Evolutionary conservation across 2,797 vertebrate genomes (phyloP).

Genomic region (Alectoris magna): DNA sequence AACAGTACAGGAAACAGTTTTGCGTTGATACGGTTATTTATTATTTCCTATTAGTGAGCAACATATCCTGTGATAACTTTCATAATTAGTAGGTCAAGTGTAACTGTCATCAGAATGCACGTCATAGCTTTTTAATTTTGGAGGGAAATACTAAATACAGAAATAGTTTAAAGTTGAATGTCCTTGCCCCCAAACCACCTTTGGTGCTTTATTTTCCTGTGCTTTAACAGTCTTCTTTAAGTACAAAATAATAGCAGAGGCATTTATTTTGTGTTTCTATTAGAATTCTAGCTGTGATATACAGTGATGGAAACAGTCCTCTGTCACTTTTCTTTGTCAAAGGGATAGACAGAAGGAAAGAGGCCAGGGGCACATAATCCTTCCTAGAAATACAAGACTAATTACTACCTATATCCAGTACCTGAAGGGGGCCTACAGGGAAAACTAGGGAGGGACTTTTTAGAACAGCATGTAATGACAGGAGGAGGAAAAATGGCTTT

Average conservation of each 20-base stretch:
- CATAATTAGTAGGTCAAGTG: constrained; percentile 38
- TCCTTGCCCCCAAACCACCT: neutral
- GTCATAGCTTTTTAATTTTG: neutral
- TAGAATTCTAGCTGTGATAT: neutral
- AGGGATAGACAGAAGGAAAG: neutral
- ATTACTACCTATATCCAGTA: neutral
- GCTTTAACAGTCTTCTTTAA: neutral
- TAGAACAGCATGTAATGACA: too few relatives aligned
- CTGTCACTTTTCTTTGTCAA: neutral
- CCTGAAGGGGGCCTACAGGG: too few relatives aligned
- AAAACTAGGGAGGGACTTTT: too few relatives aligned
- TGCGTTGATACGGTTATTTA: constrained; percentile 67
- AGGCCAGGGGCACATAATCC: neutral
- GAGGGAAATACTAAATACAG: neutral
- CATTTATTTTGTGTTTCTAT: neutral
- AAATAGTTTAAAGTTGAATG: neutral
- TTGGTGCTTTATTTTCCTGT: neutral
- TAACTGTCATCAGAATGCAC: constrained; percentile 26
- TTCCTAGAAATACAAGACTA: neutral
- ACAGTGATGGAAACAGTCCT: neutral
- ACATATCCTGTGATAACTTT: constrained; percentile 61
- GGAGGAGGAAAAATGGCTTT: too few relatives aligned
- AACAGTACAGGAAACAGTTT: constrained; percentile 75
- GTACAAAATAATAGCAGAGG: neutral
- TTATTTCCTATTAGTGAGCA: constrained; percentile 76